These are phyloP conservation scores for Teinopalpus imperialis DNA, from an alignment of 2,888 invertebrate genomes.

Conservation along the genomic window DNA sequence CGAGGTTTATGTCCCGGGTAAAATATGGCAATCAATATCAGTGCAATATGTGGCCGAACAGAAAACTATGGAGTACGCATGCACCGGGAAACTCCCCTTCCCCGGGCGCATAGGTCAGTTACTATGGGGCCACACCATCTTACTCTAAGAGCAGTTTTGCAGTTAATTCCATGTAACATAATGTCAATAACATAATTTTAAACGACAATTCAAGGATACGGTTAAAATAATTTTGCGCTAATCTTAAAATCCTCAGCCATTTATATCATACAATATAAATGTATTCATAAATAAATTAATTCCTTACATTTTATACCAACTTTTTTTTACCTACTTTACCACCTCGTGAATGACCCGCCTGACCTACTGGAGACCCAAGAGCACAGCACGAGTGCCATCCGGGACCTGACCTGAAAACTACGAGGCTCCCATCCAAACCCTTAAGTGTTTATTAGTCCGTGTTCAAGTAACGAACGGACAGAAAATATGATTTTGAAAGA, in stretches of 20 bases:
- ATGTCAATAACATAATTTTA: too few species aligned
- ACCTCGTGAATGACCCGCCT: conserved; percentile 7
- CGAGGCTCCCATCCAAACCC: conserved; percentile 15
- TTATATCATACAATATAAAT: too few species aligned
- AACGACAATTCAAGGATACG: too few species aligned
- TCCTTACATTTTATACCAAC: not conserved
- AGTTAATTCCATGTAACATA: not conserved
- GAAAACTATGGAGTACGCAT: conserved; percentile 55
- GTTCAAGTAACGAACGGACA: conserved; percentile 19
- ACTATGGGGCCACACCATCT: conserved; percentile 37
- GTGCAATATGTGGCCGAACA: conserved; percentile 49
- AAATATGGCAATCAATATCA: conserved; percentile 50
- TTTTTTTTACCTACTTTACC: conserved; percentile 1
- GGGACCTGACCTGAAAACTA: conserved; percentile 25
- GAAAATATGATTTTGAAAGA: too few species aligned
- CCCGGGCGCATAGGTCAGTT: conserved; percentile 67
- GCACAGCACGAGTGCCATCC: conserved; percentile 19
- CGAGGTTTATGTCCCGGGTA: conserved; percentile 21
- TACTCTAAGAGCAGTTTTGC: conserved; percentile 5
- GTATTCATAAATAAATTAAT: too few species aligned
- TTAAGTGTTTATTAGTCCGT: conserved; percentile 20
- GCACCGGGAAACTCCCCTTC: conserved; percentile 50
- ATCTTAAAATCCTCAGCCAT: too few species aligned
- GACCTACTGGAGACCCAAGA: conserved; percentile 22
- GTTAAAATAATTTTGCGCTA: too few species aligned